These are phyloP conservation scores for Macrosteles quadrilineatus DNA, from an alignment of 1,140 invertebrate species.

Conservation along the genomic window DNA sequence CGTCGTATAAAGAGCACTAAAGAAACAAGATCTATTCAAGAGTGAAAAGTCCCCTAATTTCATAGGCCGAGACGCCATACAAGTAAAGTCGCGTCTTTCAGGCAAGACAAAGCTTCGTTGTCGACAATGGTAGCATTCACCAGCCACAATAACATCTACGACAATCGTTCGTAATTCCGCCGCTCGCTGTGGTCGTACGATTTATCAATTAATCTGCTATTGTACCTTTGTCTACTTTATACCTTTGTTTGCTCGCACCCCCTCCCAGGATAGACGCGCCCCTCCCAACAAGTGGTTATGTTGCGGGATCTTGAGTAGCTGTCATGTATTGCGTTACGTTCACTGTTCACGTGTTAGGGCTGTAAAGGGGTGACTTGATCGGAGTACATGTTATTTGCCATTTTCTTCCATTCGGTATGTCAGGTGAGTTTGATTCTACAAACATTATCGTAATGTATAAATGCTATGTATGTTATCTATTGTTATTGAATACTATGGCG, in stretches of 20 bases:
- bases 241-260: conserved; percentile 9
- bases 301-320: background rate
- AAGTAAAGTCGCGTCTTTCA: conserved; percentile 25
- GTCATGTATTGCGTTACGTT: too few relatives aligned
- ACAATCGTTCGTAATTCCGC: conserved; percentile 20
- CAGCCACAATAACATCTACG: conserved; percentile 11
- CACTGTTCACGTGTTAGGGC: too few relatives aligned
- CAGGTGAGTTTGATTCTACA: too few relatives aligned
- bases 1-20: conserved; percentile 30
- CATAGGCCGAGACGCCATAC: conserved; percentile 24
- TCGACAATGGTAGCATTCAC: conserved; percentile 20
- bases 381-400: too few relatives aligned
- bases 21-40: conserved; percentile 30
- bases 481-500: too few relatives aligned
- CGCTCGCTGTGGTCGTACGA: conserved; percentile 4
- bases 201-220: conserved; percentile 25
- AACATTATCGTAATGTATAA: too few relatives aligned
- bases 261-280: background rate
- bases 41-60: conserved; percentile 33
- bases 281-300: background rate
- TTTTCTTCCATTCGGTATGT: too few relatives aligned
- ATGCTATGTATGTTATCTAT: too few relatives aligned
- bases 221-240: conserved; percentile 23
- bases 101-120: conserved; percentile 24
- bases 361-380: too few relatives aligned